Percentiles rank a stretch among this genome's conserved stretches.
Evolutionary conservation across 2,888 invertebrate genomes (phyloP).

Genomic region (Drosophila pegasa): DNA sequence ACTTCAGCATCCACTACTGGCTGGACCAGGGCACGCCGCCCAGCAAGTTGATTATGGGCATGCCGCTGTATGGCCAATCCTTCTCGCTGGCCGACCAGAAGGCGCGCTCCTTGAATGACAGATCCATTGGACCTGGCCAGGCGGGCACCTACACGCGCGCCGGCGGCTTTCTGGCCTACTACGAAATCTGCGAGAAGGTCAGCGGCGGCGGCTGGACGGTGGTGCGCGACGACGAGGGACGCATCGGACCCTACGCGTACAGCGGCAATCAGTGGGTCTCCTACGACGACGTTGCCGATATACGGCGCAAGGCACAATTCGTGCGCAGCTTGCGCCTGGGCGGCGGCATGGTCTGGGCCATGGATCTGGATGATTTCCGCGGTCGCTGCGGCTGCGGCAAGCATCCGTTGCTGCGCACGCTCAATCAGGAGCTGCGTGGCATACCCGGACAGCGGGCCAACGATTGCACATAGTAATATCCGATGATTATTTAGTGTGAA

Average conservation of each 20-base stretch:
- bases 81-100: constrained; percentile 87
- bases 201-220: constrained; percentile 87
- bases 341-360: constrained; percentile 92
- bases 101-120: constrained; percentile 86
- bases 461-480: constrained; percentile 85
- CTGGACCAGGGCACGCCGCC: constrained; percentile 88
- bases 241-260: constrained; percentile 91
- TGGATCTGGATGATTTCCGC: constrained; percentile 91
- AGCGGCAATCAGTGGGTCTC: constrained; percentile 92
- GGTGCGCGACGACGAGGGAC: constrained; percentile 87
- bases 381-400: constrained; percentile 89
- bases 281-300: constrained; percentile 89
- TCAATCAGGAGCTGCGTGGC: constrained; percentile 87
- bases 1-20: constrained; percentile 91
- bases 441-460: constrained; percentile 83
- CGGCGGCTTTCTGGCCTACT: constrained; percentile 91
- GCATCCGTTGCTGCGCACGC: constrained; percentile 88
- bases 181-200: constrained; percentile 89
- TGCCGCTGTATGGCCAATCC: constrained; percentile 92
- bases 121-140: constrained; percentile 88
- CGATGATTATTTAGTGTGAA: constrained; percentile 41
- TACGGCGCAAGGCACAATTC: constrained; percentile 87
- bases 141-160: constrained; percentile 89
- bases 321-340: constrained; percentile 87
- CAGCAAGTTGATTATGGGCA: constrained; percentile 89